Conservation (phyloP, 2,888 invertebrate genomes). For the Epirrhoe tristata region DNA sequence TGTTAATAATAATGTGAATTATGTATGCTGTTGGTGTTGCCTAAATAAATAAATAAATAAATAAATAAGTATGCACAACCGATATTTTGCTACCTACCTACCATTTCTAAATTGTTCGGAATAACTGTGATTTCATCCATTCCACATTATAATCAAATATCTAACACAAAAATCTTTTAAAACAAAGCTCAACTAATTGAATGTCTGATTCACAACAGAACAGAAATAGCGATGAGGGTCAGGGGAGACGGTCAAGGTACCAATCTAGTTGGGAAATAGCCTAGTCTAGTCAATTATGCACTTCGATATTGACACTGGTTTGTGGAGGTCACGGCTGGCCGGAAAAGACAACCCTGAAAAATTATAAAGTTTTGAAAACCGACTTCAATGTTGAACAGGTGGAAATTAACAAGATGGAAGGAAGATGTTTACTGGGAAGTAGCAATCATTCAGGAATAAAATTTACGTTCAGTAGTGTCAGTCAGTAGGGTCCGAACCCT, state of each 20-base stretch:
- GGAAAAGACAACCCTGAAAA: not conserved
- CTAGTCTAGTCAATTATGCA: slow-evolving; percentile 27
- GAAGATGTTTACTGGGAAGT: too few relatives aligned
- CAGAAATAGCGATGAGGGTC: slow-evolving; percentile 27
- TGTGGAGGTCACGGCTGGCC: not conserved
- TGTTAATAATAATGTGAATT: too few relatives aligned
- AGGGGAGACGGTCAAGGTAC: slow-evolving; percentile 29
- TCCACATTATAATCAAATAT: not conserved
- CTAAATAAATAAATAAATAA: too few relatives aligned
- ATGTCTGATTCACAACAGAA: slow-evolving; percentile 11
- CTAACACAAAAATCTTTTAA: not conserved
- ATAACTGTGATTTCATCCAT: not conserved
- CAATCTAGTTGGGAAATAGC: slow-evolving; percentile 14
- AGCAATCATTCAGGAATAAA: too few relatives aligned
- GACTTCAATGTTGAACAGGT: too few relatives aligned
- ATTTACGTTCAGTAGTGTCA: too few relatives aligned
- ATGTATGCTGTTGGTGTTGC: too few relatives aligned
- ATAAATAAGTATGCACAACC: too few relatives aligned
- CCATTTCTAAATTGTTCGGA: not conserved
- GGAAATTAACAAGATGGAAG: too few relatives aligned
- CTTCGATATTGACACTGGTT: not conserved
- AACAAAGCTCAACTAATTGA: slow-evolving; percentile 10
- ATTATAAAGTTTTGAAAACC: not conserved
- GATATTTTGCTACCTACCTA: too few relatives aligned
- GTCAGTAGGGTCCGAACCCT: too few relatives aligned